phyloP scores from a whole-genome alignment of 1,140 invertebrate genomes.

The Aphelinus certus region DNA sequence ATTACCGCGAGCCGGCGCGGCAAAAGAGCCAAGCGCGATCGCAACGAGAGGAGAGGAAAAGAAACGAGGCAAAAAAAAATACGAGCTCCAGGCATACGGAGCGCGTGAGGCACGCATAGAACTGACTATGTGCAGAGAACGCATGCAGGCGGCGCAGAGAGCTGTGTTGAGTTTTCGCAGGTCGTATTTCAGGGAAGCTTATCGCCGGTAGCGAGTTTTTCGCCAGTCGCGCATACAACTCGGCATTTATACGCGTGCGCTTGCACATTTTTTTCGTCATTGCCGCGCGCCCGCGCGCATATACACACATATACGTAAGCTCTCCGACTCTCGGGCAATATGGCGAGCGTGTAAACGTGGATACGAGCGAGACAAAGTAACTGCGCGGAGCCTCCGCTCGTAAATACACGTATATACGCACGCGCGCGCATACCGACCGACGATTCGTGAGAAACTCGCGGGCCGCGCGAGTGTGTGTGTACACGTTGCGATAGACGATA shows the following conservation, averaged over 20 bases:
- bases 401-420: no score
- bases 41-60: background rate
- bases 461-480: background rate
- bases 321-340: background rate
- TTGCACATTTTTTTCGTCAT: background rate
- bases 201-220: background rate
- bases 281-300: background rate
- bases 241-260: background rate
- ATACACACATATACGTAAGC: background rate
- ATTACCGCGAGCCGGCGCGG: no score
- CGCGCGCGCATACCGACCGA: no score
- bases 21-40: background rate
- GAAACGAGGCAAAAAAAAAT: background rate
- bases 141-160: background rate
- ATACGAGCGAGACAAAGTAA: no score
- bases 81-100: background rate
- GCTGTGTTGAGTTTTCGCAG: background rate
- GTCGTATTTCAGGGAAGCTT: slow-evolving; percentile 18
- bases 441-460: no score
- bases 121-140: background rate
- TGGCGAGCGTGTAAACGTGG: no score
- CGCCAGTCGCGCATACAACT: no score
- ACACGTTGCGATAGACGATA: background rate
- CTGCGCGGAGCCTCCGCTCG: no score
- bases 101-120: background rate